These are phyloP conservation scores for Andricus quercusramuli DNA, from an alignment of 2,888 invertebrate genomes.

Conservation along the genomic window DNA sequence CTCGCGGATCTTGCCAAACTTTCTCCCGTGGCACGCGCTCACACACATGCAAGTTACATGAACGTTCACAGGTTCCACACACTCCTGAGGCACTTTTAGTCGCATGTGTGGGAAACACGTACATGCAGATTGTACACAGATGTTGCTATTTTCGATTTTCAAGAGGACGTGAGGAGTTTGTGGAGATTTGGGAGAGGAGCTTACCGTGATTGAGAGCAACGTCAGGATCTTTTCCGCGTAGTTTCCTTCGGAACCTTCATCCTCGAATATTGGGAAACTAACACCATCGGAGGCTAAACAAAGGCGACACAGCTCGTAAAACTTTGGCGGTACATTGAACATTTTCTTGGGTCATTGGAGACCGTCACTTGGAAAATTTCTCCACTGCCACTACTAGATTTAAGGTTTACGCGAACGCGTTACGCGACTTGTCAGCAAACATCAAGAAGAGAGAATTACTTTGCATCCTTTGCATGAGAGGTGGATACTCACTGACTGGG, in stretches of 20 bases:
- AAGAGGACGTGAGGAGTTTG: conserved; percentile 25
- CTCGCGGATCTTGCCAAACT: conserved; percentile 77
- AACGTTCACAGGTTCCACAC: conserved; percentile 2
- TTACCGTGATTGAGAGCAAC: conserved; percentile 75
- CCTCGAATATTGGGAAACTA: conserved; percentile 88
- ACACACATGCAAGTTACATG: conserved; percentile 48
- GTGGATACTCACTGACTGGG: no score
- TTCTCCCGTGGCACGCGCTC: conserved; percentile 72
- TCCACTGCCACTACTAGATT: conserved; percentile 71
- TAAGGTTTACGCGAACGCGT: conserved; percentile 58
- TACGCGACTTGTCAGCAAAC: conserved; percentile 66
- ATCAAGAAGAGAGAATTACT: no score
- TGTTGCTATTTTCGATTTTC: conserved; percentile 47
- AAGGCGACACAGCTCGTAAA: conserved; percentile 95
- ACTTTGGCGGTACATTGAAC: conserved; percentile 95
- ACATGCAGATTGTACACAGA: conserved; percentile 45
- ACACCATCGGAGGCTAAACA: conserved; percentile 90
- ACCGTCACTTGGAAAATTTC: conserved; percentile 52
- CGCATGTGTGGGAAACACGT: conserved; percentile 31
- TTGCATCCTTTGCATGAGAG: no score
- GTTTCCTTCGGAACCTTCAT: conserved; percentile 85
- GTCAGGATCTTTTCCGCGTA: conserved; percentile 83
- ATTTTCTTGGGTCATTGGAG: conserved; percentile 75
- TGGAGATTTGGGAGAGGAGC: conserved; percentile 46
- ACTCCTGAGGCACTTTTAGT: conserved; percentile 31